Evolutionary conservation across 1,140 invertebrate species (phyloP), one percentile per base, ranked within the genome.

Genomic region (Littorina saxatilis): DNA sequence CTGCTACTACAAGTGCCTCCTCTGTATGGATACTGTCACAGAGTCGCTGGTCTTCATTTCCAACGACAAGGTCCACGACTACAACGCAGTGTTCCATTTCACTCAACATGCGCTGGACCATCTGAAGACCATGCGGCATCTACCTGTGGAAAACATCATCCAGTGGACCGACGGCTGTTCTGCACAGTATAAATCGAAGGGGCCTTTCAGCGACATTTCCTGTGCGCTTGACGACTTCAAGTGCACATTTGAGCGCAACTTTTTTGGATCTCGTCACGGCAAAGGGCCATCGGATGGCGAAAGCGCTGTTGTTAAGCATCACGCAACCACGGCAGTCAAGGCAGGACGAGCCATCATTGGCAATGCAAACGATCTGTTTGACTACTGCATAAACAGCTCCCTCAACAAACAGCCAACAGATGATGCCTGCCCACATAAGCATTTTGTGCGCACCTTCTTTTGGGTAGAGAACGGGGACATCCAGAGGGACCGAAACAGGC

Each of bases 81-180:
- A 52, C 35, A 29, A 61, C 76, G 83, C 81, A 55, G 85, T 87
- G 2, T 70, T 81, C 7, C 20, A 40, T 39, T 84, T 86, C 63
- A 55, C 70, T 23, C 43, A 15, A 32, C 63, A 40, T 15, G 47
- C 72, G 32, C 43, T 76, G 13, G 20, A 29, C 5, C 72, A 83
- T 43, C 78, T 85, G 9, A 76, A 40, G 55, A 40, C 75, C 2
- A 35, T 9, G 1, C 77, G 72, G 39, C 73, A 74, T 17, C 29
- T 82, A 2, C 20, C 27, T 3, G 39, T 82, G 47, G 20, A 77
- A 23, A 63, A 55, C 32, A 50, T 81, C 20, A 77, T 83, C 27
- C 75, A 86, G 68, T 86, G 81, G 43, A 84, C 85, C 29, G 81
- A 86, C 73, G 83, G 85, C 29, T 86, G 85, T 43, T 39, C 77